Base-by-base conservation (phyloP, 2,113 vertebrate species). In the Stigmatopora argus region DNA sequence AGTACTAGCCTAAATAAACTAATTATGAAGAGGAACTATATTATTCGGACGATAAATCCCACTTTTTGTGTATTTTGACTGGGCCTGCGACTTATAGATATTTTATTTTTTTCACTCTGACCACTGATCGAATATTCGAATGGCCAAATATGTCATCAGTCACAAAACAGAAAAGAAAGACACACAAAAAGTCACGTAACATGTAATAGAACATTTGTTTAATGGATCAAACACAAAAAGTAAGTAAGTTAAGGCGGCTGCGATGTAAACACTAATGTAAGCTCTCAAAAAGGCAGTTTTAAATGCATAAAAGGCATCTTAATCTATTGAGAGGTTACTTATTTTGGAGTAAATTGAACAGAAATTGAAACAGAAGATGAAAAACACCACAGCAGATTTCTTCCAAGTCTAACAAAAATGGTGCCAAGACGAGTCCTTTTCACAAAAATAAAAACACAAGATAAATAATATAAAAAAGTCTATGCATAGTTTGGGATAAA, bases 71-170 rank as follows among this genome's bases (percentile, higher is more conserved):
- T 31, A 31, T 31, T 31, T 31, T 31, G 26, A 31, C 26, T 31
- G 38, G 38, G 38, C 23, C 35, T 51, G 5, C n/a, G 15, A 14
- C 11, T 67, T 4, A 62, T 6, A 63, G 41, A 67, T 66, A 31
- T 31, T 31, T 1, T 31, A 31, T 31, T 31, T 31, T 31, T 31
- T 31, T 31, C 26, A 1, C 26, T 31, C 26, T 31, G 26, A 31
- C 26, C 1, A 31, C 26, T 31, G 26, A 31, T 67, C 70, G 72
- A 67, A 78, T 14, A 68, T 70, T 88, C 83, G 80, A 85, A 83
- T 79, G n/a, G 60, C 53, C 55, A 79, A 48, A 79, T 56, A 73
- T 45, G 69, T 4, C 68, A 48, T 62, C 65, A 70, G 69, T 71
- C 19, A 47, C 10, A 13, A 59, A 31, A 59, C 1, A 41, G 12